Percentiles rank a stretch among this genome's conserved stretches.
phyloP scores from a whole-genome alignment of 2,888 invertebrate species.

The Diplolepis rosae region DNA sequence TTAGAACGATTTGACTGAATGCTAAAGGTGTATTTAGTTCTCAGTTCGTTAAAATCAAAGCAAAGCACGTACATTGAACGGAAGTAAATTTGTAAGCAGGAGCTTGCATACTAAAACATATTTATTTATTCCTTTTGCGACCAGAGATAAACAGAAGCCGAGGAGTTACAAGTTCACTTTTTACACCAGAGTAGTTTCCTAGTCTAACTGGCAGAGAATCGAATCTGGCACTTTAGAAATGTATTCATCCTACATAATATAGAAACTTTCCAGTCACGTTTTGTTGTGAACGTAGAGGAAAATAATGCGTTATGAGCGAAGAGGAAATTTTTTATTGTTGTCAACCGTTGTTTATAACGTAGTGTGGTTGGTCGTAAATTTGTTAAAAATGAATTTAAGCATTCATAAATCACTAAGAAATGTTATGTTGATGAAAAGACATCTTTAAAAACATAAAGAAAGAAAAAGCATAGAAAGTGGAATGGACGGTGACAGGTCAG shows the following conservation, averaged over 20 bases:
- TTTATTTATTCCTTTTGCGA: conserved; percentile 33
- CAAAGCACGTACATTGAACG: conserved; percentile 30
- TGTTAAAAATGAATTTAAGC: not conserved
- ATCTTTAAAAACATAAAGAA: not conserved
- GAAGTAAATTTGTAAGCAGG: conserved; percentile 32
- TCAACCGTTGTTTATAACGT: not conserved
- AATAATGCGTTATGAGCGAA: not conserved
- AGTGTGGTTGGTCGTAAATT: not conserved
- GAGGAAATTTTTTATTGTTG: not conserved
- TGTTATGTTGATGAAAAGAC: not conserved
- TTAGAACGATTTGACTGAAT: not conserved
- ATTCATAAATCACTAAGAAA: not conserved
- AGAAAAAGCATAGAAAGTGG: not conserved
- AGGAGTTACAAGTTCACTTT: not conserved
- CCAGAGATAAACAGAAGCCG: conserved; percentile 4
- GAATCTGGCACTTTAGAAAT: conserved; percentile 20
- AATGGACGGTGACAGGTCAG: no score
- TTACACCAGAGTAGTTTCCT: not conserved
- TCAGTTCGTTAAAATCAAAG: conserved; percentile 2
- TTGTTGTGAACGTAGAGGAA: not conserved
- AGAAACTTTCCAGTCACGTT: conserved; percentile 21
- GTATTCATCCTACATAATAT: conserved; percentile 21
- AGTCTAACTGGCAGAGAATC: not conserved
- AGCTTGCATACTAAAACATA: conserved; percentile 21
- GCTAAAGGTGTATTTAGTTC: not conserved